A percentile compares a stretch with the other conserved stretches of the same genome.
These are phyloP conservation scores for Fulica atra DNA, from an alignment of 2,113 vertebrate species.

Conservation along the genomic window DNA sequence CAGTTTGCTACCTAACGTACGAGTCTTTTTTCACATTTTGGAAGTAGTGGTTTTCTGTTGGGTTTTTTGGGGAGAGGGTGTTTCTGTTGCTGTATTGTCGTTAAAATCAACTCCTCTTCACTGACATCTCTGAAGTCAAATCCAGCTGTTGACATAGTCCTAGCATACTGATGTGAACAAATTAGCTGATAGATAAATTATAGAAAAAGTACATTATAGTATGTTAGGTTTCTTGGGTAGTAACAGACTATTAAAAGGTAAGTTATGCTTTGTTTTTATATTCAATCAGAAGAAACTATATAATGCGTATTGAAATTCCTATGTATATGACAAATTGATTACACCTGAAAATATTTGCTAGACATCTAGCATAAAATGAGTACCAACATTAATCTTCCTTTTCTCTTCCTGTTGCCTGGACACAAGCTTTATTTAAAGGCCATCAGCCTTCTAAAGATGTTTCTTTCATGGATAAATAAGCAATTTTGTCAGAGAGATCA, in stretches of 20 bases:
- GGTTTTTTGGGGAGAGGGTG: too few species aligned
- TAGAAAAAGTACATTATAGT: neutral
- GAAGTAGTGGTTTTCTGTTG: neutral
- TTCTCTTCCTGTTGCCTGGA: neutral
- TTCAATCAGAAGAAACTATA: neutral
- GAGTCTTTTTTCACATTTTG: neutral
- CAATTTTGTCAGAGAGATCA: conserved; percentile 32
- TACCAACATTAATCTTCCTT: conserved; percentile 3
- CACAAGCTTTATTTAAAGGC: conserved; percentile 21
- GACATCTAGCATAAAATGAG: neutral
- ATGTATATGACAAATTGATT: neutral
- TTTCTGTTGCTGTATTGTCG: neutral
- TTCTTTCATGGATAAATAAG: conserved; percentile 32
- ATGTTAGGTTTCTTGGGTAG: neutral
- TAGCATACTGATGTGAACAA: neutral
- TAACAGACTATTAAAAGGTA: neutral
- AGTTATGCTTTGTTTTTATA: neutral
- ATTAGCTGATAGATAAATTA: neutral
- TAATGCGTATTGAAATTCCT: neutral
- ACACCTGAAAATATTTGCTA: conserved; percentile 7
- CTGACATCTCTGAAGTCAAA: neutral
- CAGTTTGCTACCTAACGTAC: neutral
- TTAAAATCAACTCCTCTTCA: neutral
- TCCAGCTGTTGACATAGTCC: neutral
- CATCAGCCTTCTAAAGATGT: neutral